Evolutionary conservation across 2,113 vertebrate genomes (phyloP), one percentile per base, ranked within the genome.

Genomic region (Dipodomys stephensi): DNA sequence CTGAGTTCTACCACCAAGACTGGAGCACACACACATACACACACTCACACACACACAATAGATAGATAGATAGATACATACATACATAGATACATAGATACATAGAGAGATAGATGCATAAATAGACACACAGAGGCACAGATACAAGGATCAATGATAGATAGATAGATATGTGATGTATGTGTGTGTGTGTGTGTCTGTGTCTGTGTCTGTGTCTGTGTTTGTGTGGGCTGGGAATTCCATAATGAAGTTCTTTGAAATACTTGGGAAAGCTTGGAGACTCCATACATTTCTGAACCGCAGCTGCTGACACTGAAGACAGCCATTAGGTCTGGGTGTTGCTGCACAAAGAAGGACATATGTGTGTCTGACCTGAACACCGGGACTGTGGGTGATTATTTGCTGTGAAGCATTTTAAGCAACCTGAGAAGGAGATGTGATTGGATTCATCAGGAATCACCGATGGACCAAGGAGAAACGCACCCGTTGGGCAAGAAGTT

Each of bases 341-440:
- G 4, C 30, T 90, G 1, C 65, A 46, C 39, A 65, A 90, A 72
- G 81, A 4, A 20, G 8, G 76, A 30, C 27, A 53, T 28, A 35
- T 88, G 20, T 60, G 44, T 73, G 73, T 78, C 22, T 62, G 89
- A 85, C 7, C 12, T 76, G 12, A 93, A 82, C 76, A 20, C 80
- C 68, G 88, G 83, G 39, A 44, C 4, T 80, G 62, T 65, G 53
- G 73, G 35, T 74, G 77, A 44, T 89, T 71, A 68, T 89, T 97
- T 94, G 79, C 60, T 87, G 13, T 79, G 30, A 91, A 87, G 27
- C 22, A 82, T 83, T 91, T 85, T 87, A 74, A 96, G 35, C 25
- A 94, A 87, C 10, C 67, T 46, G 46, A 82, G 27, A 93, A 91
- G 53, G 6, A 93, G 87, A 83, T 80, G 15, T 88, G 83, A 90